These are phyloP conservation scores for Apteryx mantelli DNA, from an alignment of 2,113 vertebrate species.

Conservation along the genomic window DNA sequence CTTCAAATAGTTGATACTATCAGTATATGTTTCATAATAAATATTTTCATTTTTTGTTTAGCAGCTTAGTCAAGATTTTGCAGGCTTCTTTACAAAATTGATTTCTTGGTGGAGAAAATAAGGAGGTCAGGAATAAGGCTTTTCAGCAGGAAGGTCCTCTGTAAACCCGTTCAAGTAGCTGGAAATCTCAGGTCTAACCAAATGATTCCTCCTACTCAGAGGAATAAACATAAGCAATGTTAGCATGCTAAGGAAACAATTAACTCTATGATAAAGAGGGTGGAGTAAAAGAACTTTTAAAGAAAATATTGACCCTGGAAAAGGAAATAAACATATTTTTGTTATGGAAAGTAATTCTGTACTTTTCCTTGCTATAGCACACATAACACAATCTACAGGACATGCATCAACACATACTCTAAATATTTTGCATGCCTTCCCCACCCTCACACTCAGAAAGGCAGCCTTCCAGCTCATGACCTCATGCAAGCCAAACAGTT, in stretches of 20 bases:
- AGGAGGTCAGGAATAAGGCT: neutral
- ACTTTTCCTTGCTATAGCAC: neutral
- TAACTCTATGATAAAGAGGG: neutral
- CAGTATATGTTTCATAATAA: neutral
- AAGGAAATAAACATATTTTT: neutral
- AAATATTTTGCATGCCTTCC: slow-evolving; percentile 45
- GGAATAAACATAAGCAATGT: neutral
- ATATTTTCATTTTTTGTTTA: neutral
- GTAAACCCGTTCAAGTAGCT: neutral
- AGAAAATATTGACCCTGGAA: neutral
- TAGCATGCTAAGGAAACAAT: neutral
- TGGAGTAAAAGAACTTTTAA: neutral
- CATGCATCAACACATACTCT: slow-evolving; percentile 21
- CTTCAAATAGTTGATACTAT: neutral
- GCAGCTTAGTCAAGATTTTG: neutral
- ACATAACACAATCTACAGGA: neutral
- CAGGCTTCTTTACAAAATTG: neutral
- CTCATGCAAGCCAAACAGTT: neutral
- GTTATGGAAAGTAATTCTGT: neutral
- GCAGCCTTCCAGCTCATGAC: slow-evolving; percentile 15
- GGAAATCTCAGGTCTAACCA: neutral
- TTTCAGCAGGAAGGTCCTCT: neutral
- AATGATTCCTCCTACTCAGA: neutral
- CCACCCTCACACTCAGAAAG: neutral
- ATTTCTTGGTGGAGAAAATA: neutral